Evolutionary conservation across 2,797 vertebrate genomes (phyloP).

Genomic region (Dicrostonyx torquatus): DNA sequence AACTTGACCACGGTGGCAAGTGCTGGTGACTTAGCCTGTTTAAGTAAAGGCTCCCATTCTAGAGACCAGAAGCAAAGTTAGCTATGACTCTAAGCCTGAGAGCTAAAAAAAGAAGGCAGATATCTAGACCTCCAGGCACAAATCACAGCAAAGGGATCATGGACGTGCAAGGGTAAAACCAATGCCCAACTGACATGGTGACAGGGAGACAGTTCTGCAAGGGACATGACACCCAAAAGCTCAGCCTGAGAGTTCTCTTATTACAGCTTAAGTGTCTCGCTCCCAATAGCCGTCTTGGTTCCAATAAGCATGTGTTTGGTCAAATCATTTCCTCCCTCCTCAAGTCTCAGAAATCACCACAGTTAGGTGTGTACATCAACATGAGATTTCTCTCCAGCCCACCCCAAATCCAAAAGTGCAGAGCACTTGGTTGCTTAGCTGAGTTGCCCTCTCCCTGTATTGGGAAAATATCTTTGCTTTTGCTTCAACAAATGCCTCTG

Average conservation of each 20-base stretch:
- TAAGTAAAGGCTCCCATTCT: neutral
- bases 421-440: neutral
- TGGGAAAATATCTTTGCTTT: neutral
- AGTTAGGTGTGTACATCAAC: no score
- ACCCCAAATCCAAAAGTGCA: neutral
- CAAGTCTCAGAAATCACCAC: no score
- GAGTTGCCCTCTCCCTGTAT: no score
- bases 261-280: neutral
- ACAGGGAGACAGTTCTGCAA: neutral
- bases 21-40: neutral
- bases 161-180: neutral
- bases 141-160: neutral
- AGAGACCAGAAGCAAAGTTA: neutral
- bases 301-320: neutral
- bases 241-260: neutral
- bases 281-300: neutral
- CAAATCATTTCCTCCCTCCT: neutral
- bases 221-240: neutral
- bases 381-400: neutral
- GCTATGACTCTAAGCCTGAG: neutral
- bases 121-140: neutral
- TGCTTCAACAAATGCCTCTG: neutral
- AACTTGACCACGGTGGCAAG: neutral
- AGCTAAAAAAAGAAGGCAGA: neutral
- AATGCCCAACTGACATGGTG: neutral